Base-by-base conservation (phyloP, 2,797 vertebrate species). In the Sebastes glaucus region DNA sequence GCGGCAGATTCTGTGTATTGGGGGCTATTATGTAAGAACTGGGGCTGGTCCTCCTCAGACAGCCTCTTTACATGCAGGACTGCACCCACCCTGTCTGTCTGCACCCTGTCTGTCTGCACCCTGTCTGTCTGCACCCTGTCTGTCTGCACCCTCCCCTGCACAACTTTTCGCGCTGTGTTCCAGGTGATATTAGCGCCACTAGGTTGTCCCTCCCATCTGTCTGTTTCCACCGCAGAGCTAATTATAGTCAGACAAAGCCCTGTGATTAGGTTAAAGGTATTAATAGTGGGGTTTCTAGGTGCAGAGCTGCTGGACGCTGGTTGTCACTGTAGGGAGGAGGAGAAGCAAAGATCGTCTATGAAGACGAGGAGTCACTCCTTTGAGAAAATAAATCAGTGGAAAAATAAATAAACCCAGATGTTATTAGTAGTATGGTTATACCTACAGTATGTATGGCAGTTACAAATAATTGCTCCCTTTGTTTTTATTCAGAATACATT, bases 81-180 rank as follows among this genome's bases (percentile, higher is more conserved):
- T 88, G 89, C 85, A 60, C 56, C 28, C 74, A 42, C 59, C 28
- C 74, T 22, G 66, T 16, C 71, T 71, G 77, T 30, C 83, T 88
- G 89, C 85, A 60, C 71, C 28, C 28, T 23, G 66, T 14, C 70
- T 71, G 77, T 35, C 83, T 88, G 89, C 85, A 60, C 55, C 28
- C 74, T 23, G 66, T 14, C 71, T 71, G 75, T 32, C 83, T 88
- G 89, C 85, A 60, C 42, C 28, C 73, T 23, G n/a, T n/a, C n/a
- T n/a, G n/a, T n/a, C n/a, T n/a, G n/a, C n/a, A n/a, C 35, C 14
- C 22, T 22, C 46, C 80, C 55, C 69, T 23, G 63, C 63, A 7
- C 77, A 78, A 53, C 42, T 90, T 94, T 95, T 93, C 92, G 83
- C 94, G 95, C 94, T 88, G 78, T 46, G 32, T 25, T 22, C n/a